Conservation (phyloP, 2,113 vertebrate species). For the Pimephales promelas region DNA sequence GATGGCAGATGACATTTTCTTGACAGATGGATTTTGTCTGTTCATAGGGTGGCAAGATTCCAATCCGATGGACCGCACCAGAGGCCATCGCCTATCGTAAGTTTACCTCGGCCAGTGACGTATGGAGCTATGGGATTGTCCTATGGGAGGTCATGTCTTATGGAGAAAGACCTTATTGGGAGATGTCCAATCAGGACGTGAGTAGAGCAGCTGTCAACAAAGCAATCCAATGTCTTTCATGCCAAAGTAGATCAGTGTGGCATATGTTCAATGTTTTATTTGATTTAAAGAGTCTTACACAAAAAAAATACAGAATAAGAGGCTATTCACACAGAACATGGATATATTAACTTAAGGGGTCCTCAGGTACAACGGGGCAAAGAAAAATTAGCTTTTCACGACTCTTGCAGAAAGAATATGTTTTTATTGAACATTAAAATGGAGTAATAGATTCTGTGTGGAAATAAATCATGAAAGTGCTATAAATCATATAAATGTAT, state of each 20-base stretch:
- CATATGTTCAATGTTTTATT: constrained; percentile 43
- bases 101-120: constrained; percentile 96
- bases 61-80: constrained; percentile 96
- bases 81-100: constrained; percentile 98
- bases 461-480: too few species aligned
- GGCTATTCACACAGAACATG: not conserved
- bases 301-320: not conserved
- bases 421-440: too few species aligned
- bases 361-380: too few species aligned
- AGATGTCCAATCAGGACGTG: constrained; percentile 99
- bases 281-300: not conserved
- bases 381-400: too few species aligned
- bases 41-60: constrained; percentile 93
- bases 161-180: constrained; percentile 97
- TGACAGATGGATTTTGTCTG: constrained; percentile 29
- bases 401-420: too few species aligned
- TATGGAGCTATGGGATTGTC: constrained; percentile 97
- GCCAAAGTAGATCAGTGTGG: constrained; percentile 62
- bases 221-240: constrained; percentile 58
- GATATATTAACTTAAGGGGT: too few species aligned
- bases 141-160: constrained; percentile 99
- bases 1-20: not conserved
- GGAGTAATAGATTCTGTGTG: too few species aligned
- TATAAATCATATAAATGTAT: too few species aligned
- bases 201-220: constrained; percentile 72